Evolutionary conservation across 2,888 invertebrate genomes (phyloP).

Genomic region (Sthenelais limicola): DNA sequence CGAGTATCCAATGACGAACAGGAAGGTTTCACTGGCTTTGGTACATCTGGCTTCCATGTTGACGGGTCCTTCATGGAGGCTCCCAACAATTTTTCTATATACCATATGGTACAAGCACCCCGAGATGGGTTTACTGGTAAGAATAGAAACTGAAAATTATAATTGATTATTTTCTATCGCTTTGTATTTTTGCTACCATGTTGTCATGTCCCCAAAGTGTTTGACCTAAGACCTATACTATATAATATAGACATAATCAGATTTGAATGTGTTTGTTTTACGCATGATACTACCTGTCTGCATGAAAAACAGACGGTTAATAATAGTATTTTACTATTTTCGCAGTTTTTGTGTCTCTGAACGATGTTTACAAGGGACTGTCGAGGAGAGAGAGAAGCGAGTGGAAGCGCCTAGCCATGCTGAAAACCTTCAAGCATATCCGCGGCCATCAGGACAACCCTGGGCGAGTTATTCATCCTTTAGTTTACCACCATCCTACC

Average conservation of each 20-base stretch:
- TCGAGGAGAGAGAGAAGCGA: slow-evolving; percentile 52
- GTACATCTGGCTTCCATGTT: slow-evolving; percentile 43
- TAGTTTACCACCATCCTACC: slow-evolving; percentile 63
- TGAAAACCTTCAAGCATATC: slow-evolving; percentile 47
- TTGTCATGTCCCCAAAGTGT: no score
- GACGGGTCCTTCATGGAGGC: slow-evolving; percentile 41
- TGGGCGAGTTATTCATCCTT: slow-evolving; percentile 55
- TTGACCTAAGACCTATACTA: no score
- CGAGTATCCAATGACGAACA: slow-evolving; percentile 39
- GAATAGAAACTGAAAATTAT: neutral
- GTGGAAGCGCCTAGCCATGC: slow-evolving; percentile 64
- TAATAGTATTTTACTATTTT: no score
- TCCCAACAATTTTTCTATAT: slow-evolving; percentile 37
- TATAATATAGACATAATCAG: no score
- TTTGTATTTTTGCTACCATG: no score
- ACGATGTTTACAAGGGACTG: slow-evolving; percentile 59
- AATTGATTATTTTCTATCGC: no score
- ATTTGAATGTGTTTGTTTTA: no score
- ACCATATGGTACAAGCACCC: slow-evolving; percentile 28
- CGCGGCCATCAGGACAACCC: slow-evolving; percentile 53
- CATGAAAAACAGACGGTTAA: no score
- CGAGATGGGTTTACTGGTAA: slow-evolving; percentile 29
- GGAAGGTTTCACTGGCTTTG: slow-evolving; percentile 45
- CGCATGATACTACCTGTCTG: no score
- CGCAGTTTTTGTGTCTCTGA: slow-evolving; percentile 61